These are phyloP conservation scores for Sphaerodactylus townsendi DNA, from an alignment of 2,113 vertebrate species.

Conservation along the genomic window DNA sequence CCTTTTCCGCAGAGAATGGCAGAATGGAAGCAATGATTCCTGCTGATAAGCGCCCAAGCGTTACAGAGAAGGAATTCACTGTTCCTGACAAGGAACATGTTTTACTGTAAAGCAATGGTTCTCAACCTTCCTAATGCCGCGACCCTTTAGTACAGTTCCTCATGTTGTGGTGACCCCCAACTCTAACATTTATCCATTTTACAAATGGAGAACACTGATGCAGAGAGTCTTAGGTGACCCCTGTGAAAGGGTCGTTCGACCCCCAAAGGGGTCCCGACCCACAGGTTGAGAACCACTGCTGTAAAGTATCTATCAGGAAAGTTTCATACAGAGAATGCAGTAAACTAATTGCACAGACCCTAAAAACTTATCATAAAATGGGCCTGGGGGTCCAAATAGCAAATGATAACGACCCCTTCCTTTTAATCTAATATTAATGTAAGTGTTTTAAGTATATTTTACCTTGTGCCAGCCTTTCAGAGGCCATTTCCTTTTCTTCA, in stretches of 20 bases:
- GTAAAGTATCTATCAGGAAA: not conserved
- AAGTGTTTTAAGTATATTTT: constrained; percentile 35
- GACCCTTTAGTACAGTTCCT: too few relatives aligned
- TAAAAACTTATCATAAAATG: not conserved
- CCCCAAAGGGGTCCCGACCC: too few relatives aligned
- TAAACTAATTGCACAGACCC: not conserved
- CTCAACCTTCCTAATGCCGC: too few relatives aligned
- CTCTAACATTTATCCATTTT: too few relatives aligned
- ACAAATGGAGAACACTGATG: too few relatives aligned
- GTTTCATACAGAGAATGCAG: not conserved
- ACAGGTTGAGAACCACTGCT: too few relatives aligned
- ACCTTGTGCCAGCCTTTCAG: constrained; percentile 99
- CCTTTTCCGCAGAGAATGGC: not conserved
- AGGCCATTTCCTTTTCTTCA: constrained; percentile 99
- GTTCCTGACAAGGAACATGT: not conserved
- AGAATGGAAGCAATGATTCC: not conserved
- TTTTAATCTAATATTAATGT: not conserved
- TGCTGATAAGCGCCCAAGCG: not conserved
- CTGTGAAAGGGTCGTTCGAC: too few relatives aligned
- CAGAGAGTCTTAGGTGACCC: too few relatives aligned
- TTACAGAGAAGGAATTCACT: not conserved
- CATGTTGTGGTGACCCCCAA: too few relatives aligned
- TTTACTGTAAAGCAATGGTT: too few relatives aligned
- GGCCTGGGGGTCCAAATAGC: not conserved
- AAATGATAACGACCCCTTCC: not conserved